phyloP scores from a whole-genome alignment of 2,113 vertebrate genomes.

The Lonchura striata region DNA sequence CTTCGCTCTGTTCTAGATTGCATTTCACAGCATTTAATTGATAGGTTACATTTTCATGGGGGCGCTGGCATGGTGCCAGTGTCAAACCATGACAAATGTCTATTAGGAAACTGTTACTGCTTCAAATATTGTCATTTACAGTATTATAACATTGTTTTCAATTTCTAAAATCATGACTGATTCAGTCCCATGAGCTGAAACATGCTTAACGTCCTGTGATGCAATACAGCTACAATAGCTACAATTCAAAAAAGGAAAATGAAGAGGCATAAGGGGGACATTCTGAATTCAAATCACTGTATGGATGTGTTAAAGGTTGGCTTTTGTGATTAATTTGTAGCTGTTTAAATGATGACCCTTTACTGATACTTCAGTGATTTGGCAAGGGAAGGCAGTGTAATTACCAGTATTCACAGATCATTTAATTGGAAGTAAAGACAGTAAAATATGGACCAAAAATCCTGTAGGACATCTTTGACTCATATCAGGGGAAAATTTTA shows the following conservation, averaged over 20 bases:
- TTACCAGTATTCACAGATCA: constrained; percentile 64
- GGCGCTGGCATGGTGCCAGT: too few species aligned
- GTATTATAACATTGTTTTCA: constrained; percentile 82
- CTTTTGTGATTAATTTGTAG: constrained; percentile 73
- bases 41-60: too few species aligned
- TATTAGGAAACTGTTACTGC: constrained; percentile 73
- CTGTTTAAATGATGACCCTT: constrained; percentile 65
- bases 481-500: constrained; percentile 41
- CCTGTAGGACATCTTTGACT: constrained; percentile 32
- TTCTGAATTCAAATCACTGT: constrained; percentile 74
- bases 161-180: constrained; percentile 77
- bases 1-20: too few species aligned
- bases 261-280: constrained; percentile 75
- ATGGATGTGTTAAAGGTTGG: constrained; percentile 73
- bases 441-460: constrained; percentile 60
- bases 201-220: constrained; percentile 82
- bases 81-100: too few species aligned
- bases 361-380: constrained; percentile 59
- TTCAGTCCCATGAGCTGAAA: constrained; percentile 73
- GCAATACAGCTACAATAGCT: constrained; percentile 67
- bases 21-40: too few species aligned
- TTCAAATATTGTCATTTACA: constrained; percentile 66
- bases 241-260: constrained; percentile 73
- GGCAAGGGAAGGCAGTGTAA: constrained; percentile 53
- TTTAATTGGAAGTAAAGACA: constrained; percentile 64